phyloP scores from a whole-genome alignment of 1,140 invertebrate genomes.

The Drosophila micromelanica region DNA sequence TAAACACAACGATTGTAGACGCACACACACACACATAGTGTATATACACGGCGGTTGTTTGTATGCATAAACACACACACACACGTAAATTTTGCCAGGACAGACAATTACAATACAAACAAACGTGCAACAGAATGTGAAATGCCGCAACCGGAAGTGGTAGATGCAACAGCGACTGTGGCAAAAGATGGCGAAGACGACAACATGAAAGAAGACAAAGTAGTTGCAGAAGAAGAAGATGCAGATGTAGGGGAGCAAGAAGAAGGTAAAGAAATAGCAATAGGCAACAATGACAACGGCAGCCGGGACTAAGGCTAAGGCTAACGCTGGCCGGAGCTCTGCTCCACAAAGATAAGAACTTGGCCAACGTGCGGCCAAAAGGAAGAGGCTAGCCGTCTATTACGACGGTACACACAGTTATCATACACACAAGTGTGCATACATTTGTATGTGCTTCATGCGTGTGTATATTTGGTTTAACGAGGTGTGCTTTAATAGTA shows the following conservation, averaged over 20 bases:
- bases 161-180: slow-evolving; percentile 53
- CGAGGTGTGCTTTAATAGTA: slow-evolving; percentile 25
- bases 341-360: slow-evolving; percentile 66
- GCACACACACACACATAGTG: slow-evolving; percentile 13
- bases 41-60: slow-evolving; percentile 43
- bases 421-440: slow-evolving; percentile 13
- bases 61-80: slow-evolving; percentile 28
- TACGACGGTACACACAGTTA: slow-evolving; percentile 47
- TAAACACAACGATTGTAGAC: slow-evolving; percentile 36
- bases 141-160: slow-evolving; percentile 52
- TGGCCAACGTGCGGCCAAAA: slow-evolving; percentile 32
- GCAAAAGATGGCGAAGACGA: slow-evolving; percentile 34
- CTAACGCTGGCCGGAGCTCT: slow-evolving; percentile 24
- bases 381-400: slow-evolving; percentile 72
- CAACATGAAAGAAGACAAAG: slow-evolving; percentile 3
- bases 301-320: slow-evolving; percentile 21
- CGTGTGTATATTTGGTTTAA: background rate
- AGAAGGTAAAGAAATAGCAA: slow-evolving; percentile 17
- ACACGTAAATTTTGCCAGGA: slow-evolving; percentile 55
- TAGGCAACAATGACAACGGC: slow-evolving; percentile 29
- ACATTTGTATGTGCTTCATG: slow-evolving; percentile 16
- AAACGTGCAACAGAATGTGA: slow-evolving; percentile 70
- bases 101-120: slow-evolving; percentile 79
- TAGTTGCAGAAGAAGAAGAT: slow-evolving; percentile 5
- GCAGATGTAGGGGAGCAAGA: slow-evolving; percentile 7